Base-by-base conservation (phyloP, 2,888 invertebrate species). In the Mythimna albipuncta region DNA sequence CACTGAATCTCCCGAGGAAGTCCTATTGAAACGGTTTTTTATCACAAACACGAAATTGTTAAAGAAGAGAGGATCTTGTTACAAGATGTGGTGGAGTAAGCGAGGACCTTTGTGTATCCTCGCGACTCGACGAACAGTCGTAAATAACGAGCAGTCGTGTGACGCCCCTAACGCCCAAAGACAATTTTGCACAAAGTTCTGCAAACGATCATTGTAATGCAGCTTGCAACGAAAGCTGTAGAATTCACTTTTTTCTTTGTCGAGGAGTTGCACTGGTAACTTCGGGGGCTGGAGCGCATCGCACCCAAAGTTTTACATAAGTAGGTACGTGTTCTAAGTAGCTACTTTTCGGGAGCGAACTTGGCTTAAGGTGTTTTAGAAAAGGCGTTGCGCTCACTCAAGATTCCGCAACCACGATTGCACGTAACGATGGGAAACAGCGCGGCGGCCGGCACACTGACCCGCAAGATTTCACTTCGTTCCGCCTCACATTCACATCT, bases 181-280 rank as follows among this genome's bases (percentile, higher is more conserved):
- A 72, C 59, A 66, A 63, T 61, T 69, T 82, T 50, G 61, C 32
- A 52, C 62, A 68, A 71, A 84, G 26, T 82, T 72, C 47, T 62
- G 13, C 59, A 26, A 66, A 32, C 70, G 58, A 69, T 72, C 62
- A 73, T 77, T 85, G 75, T 72, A 61, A 73, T 68, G 72, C 75
- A 72, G 77, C 69, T 52, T n/a, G n/a, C n/a, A 67, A 68, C 65
- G 64, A 47, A 58, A 68, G 59, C 61, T 64, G 54, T 67, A 64
- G 47, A 71, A 67, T 69, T 75, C 54, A 62, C 68, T 79, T 71
- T 71, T 77, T 66, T 47, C 35, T 66, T 83, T 67, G 57, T 83
- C 19, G 26, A 61, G 10, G 19, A 63, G 64, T 69, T 59, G 10
- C 61, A 38, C 54, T 44, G 32, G 64, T 57, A 55, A 81, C 21